These are phyloP conservation scores for Ichneumon xanthorius DNA, from an alignment of 2,888 invertebrate genomes.

Conservation along the genomic window DNA sequence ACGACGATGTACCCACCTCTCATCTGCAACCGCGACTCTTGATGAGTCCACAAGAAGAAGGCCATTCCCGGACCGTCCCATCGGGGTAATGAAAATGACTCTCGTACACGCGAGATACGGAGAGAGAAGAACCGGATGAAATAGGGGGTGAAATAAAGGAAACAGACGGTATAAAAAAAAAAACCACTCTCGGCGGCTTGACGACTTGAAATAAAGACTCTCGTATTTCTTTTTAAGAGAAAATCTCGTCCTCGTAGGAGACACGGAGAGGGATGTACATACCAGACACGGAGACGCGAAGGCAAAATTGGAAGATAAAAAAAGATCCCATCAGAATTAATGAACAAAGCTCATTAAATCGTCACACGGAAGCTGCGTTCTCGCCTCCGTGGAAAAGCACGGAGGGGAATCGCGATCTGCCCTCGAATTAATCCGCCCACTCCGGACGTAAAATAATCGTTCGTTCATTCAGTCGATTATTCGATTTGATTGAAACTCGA, in stretches of 20 bases:
- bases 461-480: not conserved
- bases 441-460: not conserved
- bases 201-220: conserved; percentile 33
- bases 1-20: conserved; percentile 35
- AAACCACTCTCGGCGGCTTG: conserved; percentile 20
- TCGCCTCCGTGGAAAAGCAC: not conserved
- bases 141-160: conserved; percentile 12
- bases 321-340: not conserved
- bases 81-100: conserved; percentile 62
- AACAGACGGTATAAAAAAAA: conserved; percentile 18
- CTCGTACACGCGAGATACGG: conserved; percentile 44
- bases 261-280: too few relatives aligned
- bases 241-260: conserved; percentile 37
- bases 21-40: conserved; percentile 40
- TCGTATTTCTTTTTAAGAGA: conserved; percentile 24
- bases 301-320: not conserved
- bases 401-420: not conserved
- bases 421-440: not conserved
- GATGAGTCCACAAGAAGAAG: conserved; percentile 58
- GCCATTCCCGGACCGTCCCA: conserved; percentile 44
- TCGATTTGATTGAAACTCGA: conserved; percentile 1
- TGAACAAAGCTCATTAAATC: not conserved
- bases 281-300: conserved; percentile 21
- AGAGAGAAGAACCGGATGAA: conserved; percentile 23
- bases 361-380: not conserved